A percentile compares a stretch with the other conserved stretches of the same genome.
These are phyloP conservation scores for Phaonia tiefii DNA, from an alignment of 2,888 invertebrate genomes.

Conservation along the genomic window DNA sequence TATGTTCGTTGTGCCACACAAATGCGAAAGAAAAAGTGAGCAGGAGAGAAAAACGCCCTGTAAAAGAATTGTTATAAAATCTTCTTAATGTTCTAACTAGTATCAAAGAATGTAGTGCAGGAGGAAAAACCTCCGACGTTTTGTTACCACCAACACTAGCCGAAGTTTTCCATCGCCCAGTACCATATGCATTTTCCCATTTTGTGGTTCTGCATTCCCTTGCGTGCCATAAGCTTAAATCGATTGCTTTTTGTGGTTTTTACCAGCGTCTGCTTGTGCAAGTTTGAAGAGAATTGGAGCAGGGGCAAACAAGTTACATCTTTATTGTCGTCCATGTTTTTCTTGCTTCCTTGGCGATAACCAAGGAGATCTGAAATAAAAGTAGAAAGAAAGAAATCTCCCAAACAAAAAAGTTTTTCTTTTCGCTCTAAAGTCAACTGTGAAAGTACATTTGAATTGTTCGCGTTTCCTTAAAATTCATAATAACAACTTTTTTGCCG, in stretches of 20 bases:
- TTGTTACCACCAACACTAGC: not conserved
- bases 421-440: not conserved
- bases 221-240: constrained; percentile 27
- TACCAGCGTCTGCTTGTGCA: constrained; percentile 1
- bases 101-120: not conserved
- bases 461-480: not conserved
- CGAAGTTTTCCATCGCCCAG: not conserved
- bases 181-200: not conserved
- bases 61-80: constrained; percentile 26
- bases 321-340: constrained; percentile 24
- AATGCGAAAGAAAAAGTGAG: not conserved
- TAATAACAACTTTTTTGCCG: not conserved
- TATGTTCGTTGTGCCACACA: constrained; percentile 12
- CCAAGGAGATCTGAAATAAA: not conserved
- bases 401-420: constrained; percentile 28
- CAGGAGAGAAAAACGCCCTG: too few species aligned
- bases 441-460: not conserved
- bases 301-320: not conserved
- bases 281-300: not conserved
- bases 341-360: not conserved
- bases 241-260: constrained; percentile 40
- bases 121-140: not conserved
- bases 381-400: constrained; percentile 7
- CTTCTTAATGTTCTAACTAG: constrained; percentile 35
- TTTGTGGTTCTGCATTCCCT: constrained; percentile 6